These are phyloP conservation scores for Sinohyriopsis cumingii DNA, from an alignment of 2,888 invertebrate species.

Conservation along the genomic window DNA sequence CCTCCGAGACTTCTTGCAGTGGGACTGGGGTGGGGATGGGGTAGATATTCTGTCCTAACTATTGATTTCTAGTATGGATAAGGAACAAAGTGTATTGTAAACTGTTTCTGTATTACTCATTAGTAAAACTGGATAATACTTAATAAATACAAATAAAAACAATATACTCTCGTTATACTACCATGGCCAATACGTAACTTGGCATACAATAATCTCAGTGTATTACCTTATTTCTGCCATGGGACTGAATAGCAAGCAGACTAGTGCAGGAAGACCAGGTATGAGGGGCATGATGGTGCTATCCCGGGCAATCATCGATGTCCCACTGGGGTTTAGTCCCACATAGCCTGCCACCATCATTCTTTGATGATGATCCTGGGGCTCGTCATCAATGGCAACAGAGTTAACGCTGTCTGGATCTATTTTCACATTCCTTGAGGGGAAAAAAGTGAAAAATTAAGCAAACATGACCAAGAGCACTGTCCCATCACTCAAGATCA, in stretches of 20 bases:
- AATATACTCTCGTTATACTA: too few relatives aligned
- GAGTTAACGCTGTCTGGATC: slow-evolving; percentile 89
- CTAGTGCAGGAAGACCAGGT: slow-evolving; percentile 85
- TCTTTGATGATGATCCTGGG: slow-evolving; percentile 81
- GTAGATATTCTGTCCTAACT: too few relatives aligned
- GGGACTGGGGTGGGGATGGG: too few relatives aligned
- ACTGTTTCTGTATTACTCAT: too few relatives aligned
- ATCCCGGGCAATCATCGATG: slow-evolving; percentile 79
- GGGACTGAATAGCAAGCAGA: slow-evolving; percentile 88
- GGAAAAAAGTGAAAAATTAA: neutral
- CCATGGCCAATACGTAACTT: too few relatives aligned
- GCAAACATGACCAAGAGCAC: neutral
- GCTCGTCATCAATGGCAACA: slow-evolving; percentile 86
- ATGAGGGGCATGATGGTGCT: slow-evolving; percentile 94
- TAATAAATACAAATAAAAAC: too few relatives aligned
- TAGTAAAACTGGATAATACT: too few relatives aligned
- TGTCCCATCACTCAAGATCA: neutral
- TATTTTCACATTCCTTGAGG: slow-evolving; percentile 76
- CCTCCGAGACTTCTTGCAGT: too few relatives aligned
- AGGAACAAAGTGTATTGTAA: too few relatives aligned
- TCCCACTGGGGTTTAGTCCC: slow-evolving; percentile 62
- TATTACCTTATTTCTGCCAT: slow-evolving; percentile 79
- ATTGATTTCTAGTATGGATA: too few relatives aligned
- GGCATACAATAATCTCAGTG: too few relatives aligned
- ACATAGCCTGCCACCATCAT: slow-evolving; percentile 71